phyloP scores from a whole-genome alignment of 2,113 vertebrate species.

The Hystrix brachyura region DNA sequence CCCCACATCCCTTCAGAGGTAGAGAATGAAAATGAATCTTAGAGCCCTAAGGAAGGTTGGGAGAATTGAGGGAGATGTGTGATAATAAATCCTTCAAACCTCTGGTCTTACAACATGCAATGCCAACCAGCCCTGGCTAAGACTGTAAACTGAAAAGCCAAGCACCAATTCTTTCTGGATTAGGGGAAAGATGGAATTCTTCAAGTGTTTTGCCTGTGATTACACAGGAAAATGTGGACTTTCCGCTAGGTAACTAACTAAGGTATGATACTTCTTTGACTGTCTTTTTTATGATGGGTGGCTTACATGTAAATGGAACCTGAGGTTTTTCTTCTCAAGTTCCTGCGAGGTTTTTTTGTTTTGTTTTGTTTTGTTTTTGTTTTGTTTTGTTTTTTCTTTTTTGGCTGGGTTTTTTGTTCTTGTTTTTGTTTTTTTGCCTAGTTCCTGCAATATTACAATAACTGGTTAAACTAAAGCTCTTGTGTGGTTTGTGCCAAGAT shows the following conservation, averaged over 20 bases:
- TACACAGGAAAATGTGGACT: not conserved
- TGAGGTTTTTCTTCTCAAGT: not conserved
- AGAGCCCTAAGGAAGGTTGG: not conserved
- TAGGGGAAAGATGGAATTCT: not conserved
- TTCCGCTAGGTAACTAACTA: not conserved
- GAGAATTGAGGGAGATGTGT: not conserved
- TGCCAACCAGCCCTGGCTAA: not conserved
- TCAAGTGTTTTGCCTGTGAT: not conserved
- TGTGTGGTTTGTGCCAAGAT: constrained; percentile 66
- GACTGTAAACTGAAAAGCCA: constrained; percentile 6
- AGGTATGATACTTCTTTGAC: not conserved
- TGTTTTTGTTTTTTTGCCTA: constrained; percentile 38
- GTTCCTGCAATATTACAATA: constrained; percentile 53
- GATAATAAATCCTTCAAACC: not conserved
- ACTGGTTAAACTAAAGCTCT: constrained; percentile 67
- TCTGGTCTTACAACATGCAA: not conserved
- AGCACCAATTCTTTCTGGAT: constrained; percentile 2
- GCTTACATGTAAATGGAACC: not conserved
- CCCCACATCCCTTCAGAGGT: not conserved
- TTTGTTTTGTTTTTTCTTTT: not conserved
- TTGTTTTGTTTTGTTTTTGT: not conserved
- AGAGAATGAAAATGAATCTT: not conserved
- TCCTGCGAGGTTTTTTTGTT: not conserved
- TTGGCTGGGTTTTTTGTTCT: not conserved
- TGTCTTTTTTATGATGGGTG: not conserved